Evolutionary conservation across 1,140 invertebrate species (phyloP).

Genomic region (Diprion similis): DNA sequence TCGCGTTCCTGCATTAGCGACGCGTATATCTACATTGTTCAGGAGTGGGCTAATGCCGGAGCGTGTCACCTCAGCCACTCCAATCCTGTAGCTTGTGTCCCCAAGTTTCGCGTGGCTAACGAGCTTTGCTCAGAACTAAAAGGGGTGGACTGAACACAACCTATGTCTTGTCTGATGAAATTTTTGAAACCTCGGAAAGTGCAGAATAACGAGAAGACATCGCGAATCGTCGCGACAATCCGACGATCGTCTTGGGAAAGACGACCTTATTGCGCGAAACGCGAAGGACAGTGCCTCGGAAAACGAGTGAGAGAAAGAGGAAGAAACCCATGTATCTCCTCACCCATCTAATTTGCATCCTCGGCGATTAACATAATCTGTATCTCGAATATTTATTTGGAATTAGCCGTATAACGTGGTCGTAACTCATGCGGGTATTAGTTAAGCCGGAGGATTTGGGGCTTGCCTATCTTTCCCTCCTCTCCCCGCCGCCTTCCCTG

Average conservation of each 20-base stretch:
- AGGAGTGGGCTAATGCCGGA: background rate
- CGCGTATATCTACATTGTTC: too few species aligned
- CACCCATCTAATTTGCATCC: slow-evolving; percentile 53
- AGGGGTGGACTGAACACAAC: too few species aligned
- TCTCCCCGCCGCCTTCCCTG: slow-evolving; percentile 32
- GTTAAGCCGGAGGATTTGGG: slow-evolving; percentile 60
- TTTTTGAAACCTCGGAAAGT: too few species aligned
- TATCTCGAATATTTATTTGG: slow-evolving; percentile 63
- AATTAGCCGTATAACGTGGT: slow-evolving; percentile 53
- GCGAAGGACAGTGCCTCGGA: too few species aligned
- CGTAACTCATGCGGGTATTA: slow-evolving; percentile 61
- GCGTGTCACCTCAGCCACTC: background rate
- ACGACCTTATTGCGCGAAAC: too few species aligned
- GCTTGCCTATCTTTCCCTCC: slow-evolving; percentile 54
- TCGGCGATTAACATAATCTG: slow-evolving; percentile 62
- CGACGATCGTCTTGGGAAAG: too few species aligned
- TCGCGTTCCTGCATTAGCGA: too few species aligned
- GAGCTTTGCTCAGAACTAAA: background rate
- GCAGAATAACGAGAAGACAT: too few species aligned
- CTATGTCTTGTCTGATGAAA: too few species aligned
- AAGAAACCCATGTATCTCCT: slow-evolving; percentile 21
- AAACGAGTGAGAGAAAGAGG: background rate
- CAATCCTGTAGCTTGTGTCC: background rate
- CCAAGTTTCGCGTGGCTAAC: background rate
- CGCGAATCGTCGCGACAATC: too few species aligned